Evolutionary conservation across 2,797 vertebrate genomes (phyloP).

Genomic region (Cynopterus sphinx): DNA sequence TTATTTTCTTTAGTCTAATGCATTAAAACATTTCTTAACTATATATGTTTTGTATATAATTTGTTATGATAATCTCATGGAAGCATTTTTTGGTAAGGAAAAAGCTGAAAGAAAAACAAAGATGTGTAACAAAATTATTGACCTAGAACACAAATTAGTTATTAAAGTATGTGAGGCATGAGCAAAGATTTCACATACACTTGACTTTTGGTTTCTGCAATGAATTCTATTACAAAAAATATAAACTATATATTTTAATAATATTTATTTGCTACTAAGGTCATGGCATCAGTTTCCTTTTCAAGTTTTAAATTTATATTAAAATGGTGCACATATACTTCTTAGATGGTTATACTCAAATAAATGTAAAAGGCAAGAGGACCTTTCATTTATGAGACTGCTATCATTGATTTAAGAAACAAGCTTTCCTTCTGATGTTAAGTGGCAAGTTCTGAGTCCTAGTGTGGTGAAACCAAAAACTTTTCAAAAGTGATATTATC

Average conservation of each 20-base stretch:
- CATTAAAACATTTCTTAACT: not conserved
- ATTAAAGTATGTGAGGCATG: not conserved
- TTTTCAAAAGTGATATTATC: not conserved
- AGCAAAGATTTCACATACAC: not conserved
- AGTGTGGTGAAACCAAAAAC: not conserved
- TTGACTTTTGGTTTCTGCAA: not conserved
- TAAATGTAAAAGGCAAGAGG: not conserved
- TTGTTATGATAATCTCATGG: not conserved
- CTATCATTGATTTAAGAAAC: not conserved
- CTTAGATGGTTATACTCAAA: not conserved
- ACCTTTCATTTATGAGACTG: not conserved
- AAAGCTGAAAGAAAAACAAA: not conserved
- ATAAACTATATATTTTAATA: not conserved
- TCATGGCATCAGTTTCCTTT: not conserved
- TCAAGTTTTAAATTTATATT: slow-evolving; percentile 26
- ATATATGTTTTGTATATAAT: not conserved
- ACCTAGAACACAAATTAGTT: not conserved
- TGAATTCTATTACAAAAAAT: not conserved
- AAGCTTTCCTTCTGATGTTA: not conserved
- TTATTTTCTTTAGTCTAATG: not conserved
- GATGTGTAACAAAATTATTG: not conserved
- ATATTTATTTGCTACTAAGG: not conserved
- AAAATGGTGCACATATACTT: not conserved
- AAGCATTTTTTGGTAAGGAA: not conserved
- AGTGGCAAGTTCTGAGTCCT: not conserved